Base-by-base conservation (phyloP, 2,888 invertebrate genomes). In the Platerodrilus igneus region DNA sequence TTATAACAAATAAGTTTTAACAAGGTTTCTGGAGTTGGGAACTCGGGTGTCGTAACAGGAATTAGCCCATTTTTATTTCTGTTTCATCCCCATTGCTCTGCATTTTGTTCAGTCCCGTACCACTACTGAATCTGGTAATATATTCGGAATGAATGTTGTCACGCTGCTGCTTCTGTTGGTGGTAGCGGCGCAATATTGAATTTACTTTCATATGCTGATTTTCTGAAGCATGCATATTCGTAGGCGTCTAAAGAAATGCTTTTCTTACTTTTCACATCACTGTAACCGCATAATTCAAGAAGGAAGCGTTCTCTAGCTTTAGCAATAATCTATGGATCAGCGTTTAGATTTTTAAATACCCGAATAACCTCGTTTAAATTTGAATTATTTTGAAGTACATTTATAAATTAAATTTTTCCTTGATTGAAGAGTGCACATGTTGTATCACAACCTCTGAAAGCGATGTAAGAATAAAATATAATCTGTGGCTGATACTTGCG, bases 391-490 rank as follows among this genome's bases (percentile, higher is more conserved):
- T n/a, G n/a, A n/a, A n/a, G n/a, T n/a, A n/a, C n/a, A n/a, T n/a
- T n/a, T n/a, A n/a, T n/a, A n/a, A n/a, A n/a, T n/a, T n/a, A n/a
- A 49, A 50, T 50, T 54, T 52, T 23, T 45, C 47, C 45, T 53
- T 47, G 45, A 51, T 41, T 40, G 52, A 57, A 10, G 55, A n/a
- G 25, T 31, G 55, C 54, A 15, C 49, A 54, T 44, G 47, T 53
- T 34, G 44, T n/a, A n/a, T n/a, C n/a, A n/a, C n/a, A n/a, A n/a
- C n/a, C n/a, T n/a, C n/a, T n/a, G n/a, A n/a, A n/a, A n/a, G 37
- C 50, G 54, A 26, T 54, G 54, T 37, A 53, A 45, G 29, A 56
- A 49, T 49, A 55, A 42, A 31, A 53, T 48, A 30, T 51, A 10
- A 47, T 52, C 47, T 47, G 47, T 44, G 37, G 35, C 38, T 41